Conservation (phyloP, 2,888 invertebrate species). For the Lacanobia oleracea region DNA sequence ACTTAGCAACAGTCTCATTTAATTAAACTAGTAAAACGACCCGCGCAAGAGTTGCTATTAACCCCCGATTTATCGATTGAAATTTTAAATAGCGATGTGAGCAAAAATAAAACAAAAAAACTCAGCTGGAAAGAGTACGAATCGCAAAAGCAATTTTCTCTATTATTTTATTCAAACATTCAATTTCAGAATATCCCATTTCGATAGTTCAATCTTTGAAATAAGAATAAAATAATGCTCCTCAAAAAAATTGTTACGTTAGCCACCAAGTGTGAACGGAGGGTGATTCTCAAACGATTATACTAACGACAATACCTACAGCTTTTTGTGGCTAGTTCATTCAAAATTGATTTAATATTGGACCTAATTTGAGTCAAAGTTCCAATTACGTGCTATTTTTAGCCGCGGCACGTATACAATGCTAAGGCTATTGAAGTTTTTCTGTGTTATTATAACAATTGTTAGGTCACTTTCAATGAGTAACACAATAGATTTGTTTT, state of each 20-base stretch:
- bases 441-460: conserved; percentile 39
- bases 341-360: conserved; percentile 32
- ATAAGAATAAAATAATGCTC: background rate
- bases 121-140: background rate
- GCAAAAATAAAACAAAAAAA: background rate
- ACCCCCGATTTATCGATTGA: too few species aligned
- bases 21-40: too few species aligned
- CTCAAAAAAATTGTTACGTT: background rate
- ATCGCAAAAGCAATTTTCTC: background rate
- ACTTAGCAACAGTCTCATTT: too few species aligned
- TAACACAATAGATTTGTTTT: conserved; percentile 32
- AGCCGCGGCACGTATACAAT: conserved; percentile 36
- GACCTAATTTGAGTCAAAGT: conserved; percentile 26
- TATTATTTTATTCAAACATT: conserved; percentile 1
- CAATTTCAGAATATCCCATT: background rate
- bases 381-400: conserved; percentile 42
- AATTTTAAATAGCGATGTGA: too few species aligned
- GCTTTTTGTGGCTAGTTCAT: conserved; percentile 25
- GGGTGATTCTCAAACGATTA: conserved; percentile 11
- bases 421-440: conserved; percentile 31
- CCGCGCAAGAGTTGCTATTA: too few species aligned
- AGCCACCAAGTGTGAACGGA: background rate
- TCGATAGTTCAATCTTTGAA: background rate
- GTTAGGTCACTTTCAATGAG: conserved; percentile 21
- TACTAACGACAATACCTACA: conserved; percentile 12